Percentiles rank a stretch among this genome's conserved stretches.
Evolutionary conservation across 2,888 invertebrate genomes (phyloP).

Genomic region (Watsonalla binaria): DNA sequence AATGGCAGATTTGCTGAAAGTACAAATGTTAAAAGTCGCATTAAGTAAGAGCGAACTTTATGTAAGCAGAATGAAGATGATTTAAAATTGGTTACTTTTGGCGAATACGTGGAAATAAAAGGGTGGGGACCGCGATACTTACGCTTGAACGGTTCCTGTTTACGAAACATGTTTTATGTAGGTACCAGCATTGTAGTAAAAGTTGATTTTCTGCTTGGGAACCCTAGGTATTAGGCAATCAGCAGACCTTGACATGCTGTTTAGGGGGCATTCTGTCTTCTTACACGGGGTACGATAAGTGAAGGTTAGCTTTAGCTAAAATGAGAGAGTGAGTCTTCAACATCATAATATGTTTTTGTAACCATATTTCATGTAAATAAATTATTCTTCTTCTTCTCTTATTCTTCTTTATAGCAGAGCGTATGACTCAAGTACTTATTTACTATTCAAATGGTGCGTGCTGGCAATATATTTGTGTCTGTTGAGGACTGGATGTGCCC

Average conservation of each 20-base stretch:
- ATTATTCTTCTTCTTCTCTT: too few species aligned
- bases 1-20: too few species aligned
- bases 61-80: background rate
- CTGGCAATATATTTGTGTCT: slow-evolving; percentile 38
- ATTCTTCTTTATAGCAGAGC: slow-evolving; percentile 3
- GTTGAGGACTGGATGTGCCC: slow-evolving; percentile 31
- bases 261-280: slow-evolving; percentile 12
- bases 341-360: too few species aligned
- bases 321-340: too few species aligned
- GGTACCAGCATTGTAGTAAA: slow-evolving; percentile 60
- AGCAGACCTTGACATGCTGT: slow-evolving; percentile 38
- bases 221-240: slow-evolving; percentile 45
- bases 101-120: slow-evolving; percentile 12
- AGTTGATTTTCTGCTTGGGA: slow-evolving; percentile 69
- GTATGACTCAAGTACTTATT: slow-evolving; percentile 16
- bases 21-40: too few species aligned
- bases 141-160: slow-evolving; percentile 57
- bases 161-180: slow-evolving; percentile 64
- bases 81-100: background rate
- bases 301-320: too few species aligned
- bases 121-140: slow-evolving; percentile 23
- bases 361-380: too few species aligned
- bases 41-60: too few species aligned
- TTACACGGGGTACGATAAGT: background rate
- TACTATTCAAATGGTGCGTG: slow-evolving; percentile 20